These are phyloP conservation scores for Oscheius sp. DNA, from an alignment of 2,888 invertebrate species.

Conservation along the genomic window DNA sequence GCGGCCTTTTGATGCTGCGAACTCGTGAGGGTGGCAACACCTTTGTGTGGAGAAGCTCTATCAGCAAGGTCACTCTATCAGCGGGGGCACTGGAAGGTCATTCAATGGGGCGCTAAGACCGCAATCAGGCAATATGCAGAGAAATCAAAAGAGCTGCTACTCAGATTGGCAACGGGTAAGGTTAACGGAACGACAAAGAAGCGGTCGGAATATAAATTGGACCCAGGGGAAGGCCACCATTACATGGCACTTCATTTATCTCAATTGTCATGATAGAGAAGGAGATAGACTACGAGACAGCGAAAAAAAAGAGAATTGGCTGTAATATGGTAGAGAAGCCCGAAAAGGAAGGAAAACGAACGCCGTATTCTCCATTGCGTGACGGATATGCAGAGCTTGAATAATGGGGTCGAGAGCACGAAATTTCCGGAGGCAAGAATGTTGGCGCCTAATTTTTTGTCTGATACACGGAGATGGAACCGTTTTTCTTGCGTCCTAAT, in stretches of 20 bases:
- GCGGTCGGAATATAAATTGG: constrained; percentile 9
- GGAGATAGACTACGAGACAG: no score
- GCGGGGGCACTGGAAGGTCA: constrained; percentile 36
- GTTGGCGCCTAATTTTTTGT: background rate
- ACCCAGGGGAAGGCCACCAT: constrained; percentile 10
- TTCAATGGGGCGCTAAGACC: constrained; percentile 3
- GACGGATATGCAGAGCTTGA: background rate
- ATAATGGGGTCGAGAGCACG: background rate
- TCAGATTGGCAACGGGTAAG: background rate
- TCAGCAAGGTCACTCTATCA: constrained; percentile 40
- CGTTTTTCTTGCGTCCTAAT: constrained; percentile 8
- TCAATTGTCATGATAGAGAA: background rate
- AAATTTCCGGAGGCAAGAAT: background rate
- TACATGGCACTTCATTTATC: constrained; percentile 25
- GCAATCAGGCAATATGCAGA: background rate
- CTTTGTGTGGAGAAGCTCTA: constrained; percentile 33
- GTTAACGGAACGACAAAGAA: no score
- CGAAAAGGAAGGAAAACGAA: background rate
- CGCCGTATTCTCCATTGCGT: background rate
- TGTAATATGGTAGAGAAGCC: background rate
- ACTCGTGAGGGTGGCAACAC: constrained; percentile 1
- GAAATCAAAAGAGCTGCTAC: background rate
- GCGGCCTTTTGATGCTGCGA: background rate
- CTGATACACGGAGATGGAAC: constrained; percentile 1
- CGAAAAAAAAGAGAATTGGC: background rate